Conservation (phyloP, 1,140 invertebrate species). For the Pogonomyrmex californicus region DNA sequence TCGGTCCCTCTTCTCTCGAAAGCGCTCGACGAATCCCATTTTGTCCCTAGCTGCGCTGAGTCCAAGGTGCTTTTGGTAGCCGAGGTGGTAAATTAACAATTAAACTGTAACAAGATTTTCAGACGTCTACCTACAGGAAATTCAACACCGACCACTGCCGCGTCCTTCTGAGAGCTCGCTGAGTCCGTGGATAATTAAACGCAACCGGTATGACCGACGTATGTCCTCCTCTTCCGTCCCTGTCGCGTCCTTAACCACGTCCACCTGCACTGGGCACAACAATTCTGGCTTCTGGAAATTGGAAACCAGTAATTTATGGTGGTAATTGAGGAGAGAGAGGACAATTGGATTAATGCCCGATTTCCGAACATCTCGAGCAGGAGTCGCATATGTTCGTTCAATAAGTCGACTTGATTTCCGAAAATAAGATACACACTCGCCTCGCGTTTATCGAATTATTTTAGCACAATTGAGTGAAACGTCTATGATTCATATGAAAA, state of each 20-base stretch:
- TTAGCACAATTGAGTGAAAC: neutral
- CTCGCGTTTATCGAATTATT: neutral
- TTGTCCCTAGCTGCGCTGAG: slow-evolving; percentile 48
- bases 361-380: slow-evolving; percentile 30
- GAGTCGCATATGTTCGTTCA: neutral
- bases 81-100: slow-evolving; percentile 81
- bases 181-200: slow-evolving; percentile 79
- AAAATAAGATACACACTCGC: slow-evolving; percentile 20
- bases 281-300: slow-evolving; percentile 78
- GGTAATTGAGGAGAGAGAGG: slow-evolving; percentile 64
- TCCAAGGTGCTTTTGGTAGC: slow-evolving; percentile 57
- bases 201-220: slow-evolving; percentile 75
- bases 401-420: slow-evolving; percentile 23
- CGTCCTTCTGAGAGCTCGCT: slow-evolving; percentile 61
- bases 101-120: slow-evolving; percentile 82
- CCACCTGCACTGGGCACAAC: slow-evolving; percentile 31
- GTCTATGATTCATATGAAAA: neutral
- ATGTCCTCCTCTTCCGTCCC: slow-evolving; percentile 33
- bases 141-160: slow-evolving; percentile 63
- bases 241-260: slow-evolving; percentile 57
- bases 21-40: slow-evolving; percentile 59
- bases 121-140: slow-evolving; percentile 73
- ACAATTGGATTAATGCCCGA: slow-evolving; percentile 77
- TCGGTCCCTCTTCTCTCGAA: neutral
- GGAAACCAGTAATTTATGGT: slow-evolving; percentile 81